A percentile compares a stretch with the other conserved stretches of the same genome.
Conservation (phyloP, 2,888 invertebrate species). For the Ochlodes sylvanus region DNA sequence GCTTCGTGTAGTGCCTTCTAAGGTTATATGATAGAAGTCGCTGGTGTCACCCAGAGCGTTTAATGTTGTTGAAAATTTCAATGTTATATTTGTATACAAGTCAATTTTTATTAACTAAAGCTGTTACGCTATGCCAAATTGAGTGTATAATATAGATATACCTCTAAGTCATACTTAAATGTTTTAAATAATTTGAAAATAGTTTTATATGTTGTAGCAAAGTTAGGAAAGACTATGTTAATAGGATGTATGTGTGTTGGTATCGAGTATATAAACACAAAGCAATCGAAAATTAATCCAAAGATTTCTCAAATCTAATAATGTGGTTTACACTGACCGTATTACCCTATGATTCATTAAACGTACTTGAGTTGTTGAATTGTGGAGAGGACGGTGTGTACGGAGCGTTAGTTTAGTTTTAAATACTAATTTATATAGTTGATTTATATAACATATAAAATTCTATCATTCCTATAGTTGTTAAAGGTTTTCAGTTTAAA, state of each 20-base stretch:
- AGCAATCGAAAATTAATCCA: neutral
- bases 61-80: too few species aligned
- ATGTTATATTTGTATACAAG: neutral
- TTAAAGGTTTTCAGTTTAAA: constrained; percentile 53
- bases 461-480: constrained; percentile 69
- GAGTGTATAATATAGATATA: constrained; percentile 3
- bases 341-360: neutral
- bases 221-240: too few species aligned
- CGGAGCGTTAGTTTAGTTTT: constrained; percentile 11
- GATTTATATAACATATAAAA: constrained; percentile 6
- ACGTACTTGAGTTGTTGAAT: neutral
- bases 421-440: constrained; percentile 34
- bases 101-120: constrained; percentile 2
- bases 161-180: constrained; percentile 7
- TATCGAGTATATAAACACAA: neutral
- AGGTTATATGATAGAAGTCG: constrained; percentile 9
- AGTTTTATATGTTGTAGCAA: constrained; percentile 4
- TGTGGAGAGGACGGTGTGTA: neutral
- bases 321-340: neutral
- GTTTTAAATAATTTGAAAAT: constrained; percentile 1
- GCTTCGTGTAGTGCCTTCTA: constrained; percentile 20
- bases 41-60: neutral
- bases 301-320: constrained; percentile 3
- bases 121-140: constrained; percentile 3
- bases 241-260: too few species aligned